phyloP scores from a whole-genome alignment of 2,888 invertebrate species.

The Pristionchus arcanus region DNA sequence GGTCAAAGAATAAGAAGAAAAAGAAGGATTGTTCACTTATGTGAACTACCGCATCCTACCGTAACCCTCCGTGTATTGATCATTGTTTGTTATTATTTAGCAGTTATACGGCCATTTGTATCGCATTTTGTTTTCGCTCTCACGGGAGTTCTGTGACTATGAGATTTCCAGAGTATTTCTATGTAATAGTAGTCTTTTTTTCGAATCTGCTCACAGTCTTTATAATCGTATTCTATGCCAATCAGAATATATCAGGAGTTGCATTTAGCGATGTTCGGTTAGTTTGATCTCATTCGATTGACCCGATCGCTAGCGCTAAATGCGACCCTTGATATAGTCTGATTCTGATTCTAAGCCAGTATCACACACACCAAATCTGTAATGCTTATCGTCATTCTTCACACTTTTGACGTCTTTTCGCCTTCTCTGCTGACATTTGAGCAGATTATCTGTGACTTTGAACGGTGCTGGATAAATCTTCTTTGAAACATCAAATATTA shows the following conservation, averaged over 20 bases:
- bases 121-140: slow-evolving; percentile 48
- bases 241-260: too few species aligned
- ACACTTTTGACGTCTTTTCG: slow-evolving; percentile 8
- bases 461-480: slow-evolving; percentile 51
- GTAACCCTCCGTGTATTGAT: slow-evolving; percentile 3
- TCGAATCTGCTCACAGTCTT: neutral
- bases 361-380: neutral
- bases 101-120: slow-evolving; percentile 12
- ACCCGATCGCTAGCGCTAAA: too few species aligned
- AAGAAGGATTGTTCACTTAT: slow-evolving; percentile 52
- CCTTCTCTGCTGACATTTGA: neutral
- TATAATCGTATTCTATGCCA: slow-evolving; percentile 5
- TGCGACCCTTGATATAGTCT: too few species aligned
- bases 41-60: neutral
- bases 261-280: too few species aligned
- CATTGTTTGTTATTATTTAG: slow-evolving; percentile 38
- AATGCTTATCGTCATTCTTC: slow-evolving; percentile 27
- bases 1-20: slow-evolving; percentile 51
- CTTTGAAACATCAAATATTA: neutral
- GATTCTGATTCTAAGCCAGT: neutral
- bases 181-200: neutral
- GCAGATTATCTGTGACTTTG: slow-evolving; percentile 42
- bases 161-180: slow-evolving; percentile 20
- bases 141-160: slow-evolving; percentile 49
- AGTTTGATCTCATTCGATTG: too few species aligned